Conservation (phyloP, 2,113 vertebrate species). For the Brachyistius frenatus region DNA sequence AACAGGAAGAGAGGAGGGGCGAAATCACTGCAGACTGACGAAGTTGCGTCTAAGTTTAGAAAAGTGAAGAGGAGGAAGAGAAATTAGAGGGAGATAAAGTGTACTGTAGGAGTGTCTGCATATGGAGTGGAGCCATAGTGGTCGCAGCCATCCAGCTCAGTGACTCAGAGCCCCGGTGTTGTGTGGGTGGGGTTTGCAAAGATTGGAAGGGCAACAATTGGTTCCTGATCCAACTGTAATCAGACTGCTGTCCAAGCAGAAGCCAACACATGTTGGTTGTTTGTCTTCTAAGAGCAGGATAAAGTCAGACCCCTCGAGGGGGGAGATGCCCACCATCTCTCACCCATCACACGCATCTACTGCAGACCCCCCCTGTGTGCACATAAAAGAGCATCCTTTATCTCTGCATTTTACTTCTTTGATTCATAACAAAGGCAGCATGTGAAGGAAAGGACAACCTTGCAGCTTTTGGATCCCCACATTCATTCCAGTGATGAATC, state of each 20-base stretch:
- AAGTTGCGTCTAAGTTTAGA: slow-evolving; percentile 71
- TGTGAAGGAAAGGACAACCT: slow-evolving; percentile 55
- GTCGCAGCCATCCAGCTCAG: slow-evolving; percentile 52
- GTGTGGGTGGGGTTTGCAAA: slow-evolving; percentile 63
- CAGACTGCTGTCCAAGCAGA: slow-evolving; percentile 38
- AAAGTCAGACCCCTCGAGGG: slow-evolving; percentile 28
- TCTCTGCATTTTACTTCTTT: slow-evolving; percentile 21
- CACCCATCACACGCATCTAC: slow-evolving; percentile 32
- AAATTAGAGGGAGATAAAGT: slow-evolving; percentile 62
- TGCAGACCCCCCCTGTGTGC: slow-evolving; percentile 9
- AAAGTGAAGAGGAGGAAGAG: slow-evolving; percentile 65
- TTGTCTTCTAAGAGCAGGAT: slow-evolving; percentile 36
- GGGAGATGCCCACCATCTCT: slow-evolving; percentile 27
- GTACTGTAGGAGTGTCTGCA: slow-evolving; percentile 65
- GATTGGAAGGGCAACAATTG: slow-evolving; percentile 55
- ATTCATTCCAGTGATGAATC: slow-evolving; percentile 63
- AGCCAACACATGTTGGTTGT: slow-evolving; percentile 35
- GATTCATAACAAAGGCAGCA: slow-evolving; percentile 52
- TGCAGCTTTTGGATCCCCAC: slow-evolving; percentile 43
- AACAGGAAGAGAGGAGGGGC: slow-evolving; percentile 48
- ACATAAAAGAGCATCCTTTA: slow-evolving; percentile 11
- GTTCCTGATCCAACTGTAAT: slow-evolving; percentile 46
- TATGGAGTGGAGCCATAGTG: slow-evolving; percentile 57
- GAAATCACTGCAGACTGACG: slow-evolving; percentile 54
- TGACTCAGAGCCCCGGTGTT: slow-evolving; percentile 67